Evolutionary conservation across 2,113 vertebrate genomes (phyloP).

Genomic region (Rafetus swinhoei): DNA sequence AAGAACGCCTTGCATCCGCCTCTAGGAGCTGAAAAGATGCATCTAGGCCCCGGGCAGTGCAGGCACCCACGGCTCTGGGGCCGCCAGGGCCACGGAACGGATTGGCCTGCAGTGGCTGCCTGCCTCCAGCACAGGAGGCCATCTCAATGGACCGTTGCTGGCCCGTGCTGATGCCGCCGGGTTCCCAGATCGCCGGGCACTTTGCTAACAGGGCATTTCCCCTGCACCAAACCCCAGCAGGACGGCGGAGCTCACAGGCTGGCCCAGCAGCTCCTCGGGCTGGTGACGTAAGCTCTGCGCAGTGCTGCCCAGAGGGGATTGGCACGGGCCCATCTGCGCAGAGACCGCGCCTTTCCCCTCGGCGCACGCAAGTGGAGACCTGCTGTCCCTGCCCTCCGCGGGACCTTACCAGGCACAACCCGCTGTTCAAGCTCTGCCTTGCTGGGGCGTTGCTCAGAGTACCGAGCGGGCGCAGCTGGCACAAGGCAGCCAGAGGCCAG

Average conservation of each 20-base stretch:
- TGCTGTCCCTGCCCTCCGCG: no score
- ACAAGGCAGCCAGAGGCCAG: not conserved
- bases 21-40: not conserved
- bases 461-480: not conserved
- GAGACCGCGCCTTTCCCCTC: no score
- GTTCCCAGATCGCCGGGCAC: not conserved
- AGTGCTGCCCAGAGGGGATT: not conserved
- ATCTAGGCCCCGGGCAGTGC: no score
- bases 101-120: not conserved
- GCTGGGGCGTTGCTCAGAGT: no score
- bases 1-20: not conserved
- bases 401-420: no score
- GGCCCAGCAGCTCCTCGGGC: not conserved
- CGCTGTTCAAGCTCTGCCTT: no score
- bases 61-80: no score
- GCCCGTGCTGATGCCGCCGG: not conserved
- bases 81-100: not conserved
- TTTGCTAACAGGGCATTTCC: not conserved
- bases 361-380: not conserved
- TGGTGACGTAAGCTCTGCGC: not conserved
- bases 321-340: no score
- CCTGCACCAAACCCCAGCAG: not conserved
- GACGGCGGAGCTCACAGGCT: no score
- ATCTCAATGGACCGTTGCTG: not conserved
- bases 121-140: not conserved